These are phyloP conservation scores for Cyclophora punctaria DNA, from an alignment of 2,888 invertebrate genomes.

Conservation along the genomic window DNA sequence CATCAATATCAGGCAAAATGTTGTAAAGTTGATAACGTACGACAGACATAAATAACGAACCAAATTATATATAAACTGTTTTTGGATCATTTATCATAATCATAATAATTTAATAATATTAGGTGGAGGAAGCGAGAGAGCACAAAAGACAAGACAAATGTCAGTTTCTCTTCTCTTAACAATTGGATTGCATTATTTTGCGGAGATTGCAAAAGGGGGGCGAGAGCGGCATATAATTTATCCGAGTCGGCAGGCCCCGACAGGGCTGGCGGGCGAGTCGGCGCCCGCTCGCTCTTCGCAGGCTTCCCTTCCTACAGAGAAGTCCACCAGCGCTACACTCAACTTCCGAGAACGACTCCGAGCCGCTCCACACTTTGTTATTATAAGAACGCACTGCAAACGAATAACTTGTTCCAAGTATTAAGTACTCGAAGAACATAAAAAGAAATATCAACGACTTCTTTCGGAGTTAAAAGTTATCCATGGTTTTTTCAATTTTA, in stretches of 20 bases:
- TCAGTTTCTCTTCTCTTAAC: conserved; percentile 49
- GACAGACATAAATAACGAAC: not conserved
- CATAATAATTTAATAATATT: conserved; percentile 12
- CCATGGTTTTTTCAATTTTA: too few relatives aligned
- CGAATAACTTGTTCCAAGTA: conserved; percentile 48
- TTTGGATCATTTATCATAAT: conserved; percentile 13
- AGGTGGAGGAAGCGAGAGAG: conserved; percentile 31
- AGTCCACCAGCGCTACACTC: conserved; percentile 50
- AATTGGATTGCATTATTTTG: conserved; percentile 66
- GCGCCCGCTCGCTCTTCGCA: conserved; percentile 59
- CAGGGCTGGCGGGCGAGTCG: conserved; percentile 56
- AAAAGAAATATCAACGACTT: not conserved
- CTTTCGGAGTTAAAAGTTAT: too few relatives aligned
- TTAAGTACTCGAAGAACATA: conserved; percentile 33
- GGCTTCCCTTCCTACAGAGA: conserved; percentile 43
- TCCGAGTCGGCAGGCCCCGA: conserved; percentile 62
- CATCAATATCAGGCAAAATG: too few relatives aligned
- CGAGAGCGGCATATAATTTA: conserved; percentile 63
- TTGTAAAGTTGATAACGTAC: not conserved
- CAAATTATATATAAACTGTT: conserved; percentile 5
- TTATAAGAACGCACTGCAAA: conserved; percentile 53
- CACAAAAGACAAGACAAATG: conserved; percentile 53
- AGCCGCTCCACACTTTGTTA: conserved; percentile 68
- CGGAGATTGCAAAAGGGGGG: conserved; percentile 60
- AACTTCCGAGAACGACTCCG: conserved; percentile 60